Evolutionary conservation across 2,797 vertebrate species (phyloP), one percentile per base, ranked within the genome.

Genomic region (Macroramphosus scolopax): DNA sequence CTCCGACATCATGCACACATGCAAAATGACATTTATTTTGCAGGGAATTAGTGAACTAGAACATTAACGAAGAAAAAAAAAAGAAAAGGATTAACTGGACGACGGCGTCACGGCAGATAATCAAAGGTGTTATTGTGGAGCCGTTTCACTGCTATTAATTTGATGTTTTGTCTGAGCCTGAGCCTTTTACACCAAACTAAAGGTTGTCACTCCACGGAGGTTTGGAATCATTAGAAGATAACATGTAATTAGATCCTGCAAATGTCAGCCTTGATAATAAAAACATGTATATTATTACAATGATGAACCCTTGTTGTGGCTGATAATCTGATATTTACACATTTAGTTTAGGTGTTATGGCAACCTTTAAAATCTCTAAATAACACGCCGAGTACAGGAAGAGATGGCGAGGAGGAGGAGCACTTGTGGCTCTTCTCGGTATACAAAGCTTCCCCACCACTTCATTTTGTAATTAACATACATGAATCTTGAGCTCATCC

Each of bases 391-490:
- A 57, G 42, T 39, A 55, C 41, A 65, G 34, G 42, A 34, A 6
- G 15, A 13, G 52, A 73, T 60, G 70, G 60, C 33, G 42, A 30
- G n/a, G n/a, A n/a, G n/a, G n/a, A 72, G 31, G 3, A 65, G 26
- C 20, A 62, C 58, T 56, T 28, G 38, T 47, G 37, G 55, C 46
- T 45, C 13, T 50, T 62, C 35, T 12, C 11, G 17, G 24, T 37
- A 56, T 41, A 46, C 42, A 43, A 63, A 68, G 65, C 73, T 70
- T 68, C 73, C 79, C 65, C 66, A 45, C 51, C 25, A 1, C 78
- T 79, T 77, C 52, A 58, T 80, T 78, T 68, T 40, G 50, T 67
- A 80, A 86, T 87, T 73, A 83, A 74, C 71, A 63, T 64, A 75
- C 70, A 75, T 63, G 61, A 75, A 78, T 83, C 79, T 69, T 68